These are phyloP conservation scores for Drosophila oshimai DNA, from an alignment of 1,140 invertebrate species.

Conservation along the genomic window DNA sequence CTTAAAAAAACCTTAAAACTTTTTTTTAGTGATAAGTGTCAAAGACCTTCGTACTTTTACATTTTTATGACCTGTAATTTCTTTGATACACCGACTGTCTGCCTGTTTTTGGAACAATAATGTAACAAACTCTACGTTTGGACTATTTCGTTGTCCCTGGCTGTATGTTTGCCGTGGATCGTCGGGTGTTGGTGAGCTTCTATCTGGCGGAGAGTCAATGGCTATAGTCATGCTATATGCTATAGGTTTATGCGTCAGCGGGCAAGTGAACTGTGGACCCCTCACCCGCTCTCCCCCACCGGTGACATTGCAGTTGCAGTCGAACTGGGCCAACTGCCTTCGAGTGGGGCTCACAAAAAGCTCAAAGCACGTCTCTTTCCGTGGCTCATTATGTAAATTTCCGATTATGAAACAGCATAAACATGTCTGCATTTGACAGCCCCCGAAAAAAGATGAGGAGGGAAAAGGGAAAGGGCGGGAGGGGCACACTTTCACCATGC, in stretches of 20 bases:
- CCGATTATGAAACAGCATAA: slow-evolving; percentile 75
- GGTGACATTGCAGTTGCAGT: slow-evolving; percentile 36
- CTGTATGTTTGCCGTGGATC: slow-evolving; percentile 5
- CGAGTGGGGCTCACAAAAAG: slow-evolving; percentile 11
- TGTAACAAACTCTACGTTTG: neutral
- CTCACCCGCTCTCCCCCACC: slow-evolving; percentile 8
- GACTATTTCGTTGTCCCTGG: neutral
- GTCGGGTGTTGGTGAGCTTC: neutral
- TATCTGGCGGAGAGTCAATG: neutral
- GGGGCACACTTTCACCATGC: slow-evolving; percentile 65
- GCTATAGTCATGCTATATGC: neutral
- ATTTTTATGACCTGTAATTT: slow-evolving; percentile 15
- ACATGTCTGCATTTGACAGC: slow-evolving; percentile 48
- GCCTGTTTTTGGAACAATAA: neutral
- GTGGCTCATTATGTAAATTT: slow-evolving; percentile 69
- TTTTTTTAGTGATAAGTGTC: too few relatives aligned
- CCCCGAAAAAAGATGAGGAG: neutral
- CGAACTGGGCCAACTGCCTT: slow-evolving; percentile 35
- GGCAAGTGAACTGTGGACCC: slow-evolving; percentile 32
- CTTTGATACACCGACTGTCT: too few relatives aligned
- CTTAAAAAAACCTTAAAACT: too few relatives aligned
- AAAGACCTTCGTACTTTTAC: too few relatives aligned
- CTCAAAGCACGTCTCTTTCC: slow-evolving; percentile 6
- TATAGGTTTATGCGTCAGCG: slow-evolving; percentile 25
- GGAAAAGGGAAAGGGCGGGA: neutral